These are phyloP conservation scores for Anodontia alba DNA, from an alignment of 2,888 invertebrate species.

Conservation along the genomic window DNA sequence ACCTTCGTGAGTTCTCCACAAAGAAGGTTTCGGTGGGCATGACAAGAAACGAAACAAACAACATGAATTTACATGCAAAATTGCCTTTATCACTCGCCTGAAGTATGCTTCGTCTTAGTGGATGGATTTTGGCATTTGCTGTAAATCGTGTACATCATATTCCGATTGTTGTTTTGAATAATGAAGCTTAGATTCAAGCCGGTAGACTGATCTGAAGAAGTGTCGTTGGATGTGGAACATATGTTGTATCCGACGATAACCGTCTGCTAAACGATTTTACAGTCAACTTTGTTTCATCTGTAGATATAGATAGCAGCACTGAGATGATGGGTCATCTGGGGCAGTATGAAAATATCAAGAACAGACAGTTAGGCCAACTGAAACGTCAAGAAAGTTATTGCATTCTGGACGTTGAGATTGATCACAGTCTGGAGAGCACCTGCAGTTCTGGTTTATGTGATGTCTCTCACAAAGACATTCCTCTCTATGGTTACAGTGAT, in stretches of 20 bases:
- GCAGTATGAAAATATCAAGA: slow-evolving; percentile 61
- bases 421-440: slow-evolving; percentile 65
- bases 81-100: too few relatives aligned
- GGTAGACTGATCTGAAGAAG: too few relatives aligned
- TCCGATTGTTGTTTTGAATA: too few relatives aligned
- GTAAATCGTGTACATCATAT: too few relatives aligned
- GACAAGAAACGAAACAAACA: slow-evolving; percentile 31
- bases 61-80: background rate
- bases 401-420: slow-evolving; percentile 79
- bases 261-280: too few relatives aligned
- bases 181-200: too few relatives aligned
- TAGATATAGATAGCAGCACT: too few relatives aligned
- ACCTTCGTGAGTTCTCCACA: background rate
- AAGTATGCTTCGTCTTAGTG: too few relatives aligned
- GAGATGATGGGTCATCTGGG: slow-evolving; percentile 61
- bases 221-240: too few relatives aligned
- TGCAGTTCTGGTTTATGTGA: slow-evolving; percentile 73
- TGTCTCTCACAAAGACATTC: slow-evolving; percentile 68
- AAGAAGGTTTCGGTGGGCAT: slow-evolving; percentile 43
- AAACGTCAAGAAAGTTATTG: slow-evolving; percentile 60
- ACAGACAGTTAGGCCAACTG: slow-evolving; percentile 45
- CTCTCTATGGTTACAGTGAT: slow-evolving; percentile 85
- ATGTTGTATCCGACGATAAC: too few relatives aligned
- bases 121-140: too few relatives aligned
- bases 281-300: too few relatives aligned